Base-by-base conservation (phyloP, 2,113 vertebrate genomes). In the Hystrix cristata region DNA sequence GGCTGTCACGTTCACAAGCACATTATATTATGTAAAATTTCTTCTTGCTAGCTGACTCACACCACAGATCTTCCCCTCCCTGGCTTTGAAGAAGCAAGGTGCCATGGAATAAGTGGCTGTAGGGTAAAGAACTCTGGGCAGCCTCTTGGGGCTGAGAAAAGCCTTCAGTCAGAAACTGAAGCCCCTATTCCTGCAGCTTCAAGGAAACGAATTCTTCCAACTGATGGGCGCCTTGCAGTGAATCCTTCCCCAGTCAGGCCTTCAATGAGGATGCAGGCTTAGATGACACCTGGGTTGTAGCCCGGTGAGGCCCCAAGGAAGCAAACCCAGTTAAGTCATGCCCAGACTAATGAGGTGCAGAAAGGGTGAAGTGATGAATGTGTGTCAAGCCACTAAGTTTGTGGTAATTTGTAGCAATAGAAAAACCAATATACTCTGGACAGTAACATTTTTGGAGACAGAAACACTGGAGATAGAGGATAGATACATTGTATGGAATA, bases 181-280 rank as follows among this genome's bases (percentile, higher is more conserved):
- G 25, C 5, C 60, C 29, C 67, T 78, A 51, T 38, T 62, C 71
- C 51, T 87, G 38, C 23, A 83, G 23, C 69, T 92, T 8, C 57
- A 95, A 88, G 31, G 72, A 94, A 94, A 34, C 55, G 27, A 94
- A 55, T 90, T 60, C 16, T 78, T 64, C 27, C 19, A 92, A 38
- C 38, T 10, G 34, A 67, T 59, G 19, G 51, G 55, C 65, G 38
- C 29, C 51, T 94, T 62, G 25, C 53, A 29, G 53, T 62, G 7
- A 27, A 21, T 60, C 59, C 51, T 91, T 96, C 64, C 53, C 4
- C 34, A 78, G 29, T 0, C 51, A 71, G 27, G 2, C 34, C 23
- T 78, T 81, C 34, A 78, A 69, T 69, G 72, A 82, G 31, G 21
- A 27, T 8, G 13, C 60, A 60, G 80, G 38, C 81, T 84, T 43